phyloP scores from a whole-genome alignment of 2,888 invertebrate genomes.

The Tribolium freemani region DNA sequence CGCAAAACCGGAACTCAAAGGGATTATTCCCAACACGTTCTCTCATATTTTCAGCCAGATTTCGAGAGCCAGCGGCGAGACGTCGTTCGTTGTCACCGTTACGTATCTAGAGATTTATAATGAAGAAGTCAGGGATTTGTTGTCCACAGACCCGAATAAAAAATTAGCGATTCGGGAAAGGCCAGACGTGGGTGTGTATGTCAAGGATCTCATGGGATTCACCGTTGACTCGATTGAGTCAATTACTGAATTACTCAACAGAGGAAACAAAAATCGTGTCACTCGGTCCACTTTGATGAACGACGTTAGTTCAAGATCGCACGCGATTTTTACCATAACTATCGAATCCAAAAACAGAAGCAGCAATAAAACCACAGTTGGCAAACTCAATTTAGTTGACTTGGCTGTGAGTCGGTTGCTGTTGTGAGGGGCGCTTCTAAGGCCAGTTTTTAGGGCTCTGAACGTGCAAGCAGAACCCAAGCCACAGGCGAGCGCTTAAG shows the following conservation, averaged over 20 bases:
- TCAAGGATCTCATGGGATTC: slow-evolving; percentile 96
- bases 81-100: slow-evolving; percentile 91
- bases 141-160: slow-evolving; percentile 86
- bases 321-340: slow-evolving; percentile 98
- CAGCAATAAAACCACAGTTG: slow-evolving; percentile 90
- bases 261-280: slow-evolving; percentile 95
- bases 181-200: slow-evolving; percentile 97
- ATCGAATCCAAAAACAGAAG: slow-evolving; percentile 94
- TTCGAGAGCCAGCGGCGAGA: slow-evolving; percentile 86
- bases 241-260: slow-evolving; percentile 72
- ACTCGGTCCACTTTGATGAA: slow-evolving; percentile 98
- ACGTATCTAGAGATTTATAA: slow-evolving; percentile 99
- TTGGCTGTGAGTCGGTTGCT: slow-evolving; percentile 80
- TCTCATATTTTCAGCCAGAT: slow-evolving; percentile 99
- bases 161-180: slow-evolving; percentile 95
- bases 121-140: slow-evolving; percentile 96
- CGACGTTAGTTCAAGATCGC: slow-evolving; percentile 94
- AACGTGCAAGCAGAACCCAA: slow-evolving; percentile 96
- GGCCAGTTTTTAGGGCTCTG: slow-evolving; percentile 83
- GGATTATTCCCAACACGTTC: slow-evolving; percentile 99
- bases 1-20: slow-evolving; percentile 88
- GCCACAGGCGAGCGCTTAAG: slow-evolving; percentile 93
- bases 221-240: slow-evolving; percentile 84
- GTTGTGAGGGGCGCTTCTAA: slow-evolving; percentile 16
- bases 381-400: slow-evolving; percentile 97